Conservation (phyloP, 2,888 invertebrate species). For the Carabus problematicus region DNA sequence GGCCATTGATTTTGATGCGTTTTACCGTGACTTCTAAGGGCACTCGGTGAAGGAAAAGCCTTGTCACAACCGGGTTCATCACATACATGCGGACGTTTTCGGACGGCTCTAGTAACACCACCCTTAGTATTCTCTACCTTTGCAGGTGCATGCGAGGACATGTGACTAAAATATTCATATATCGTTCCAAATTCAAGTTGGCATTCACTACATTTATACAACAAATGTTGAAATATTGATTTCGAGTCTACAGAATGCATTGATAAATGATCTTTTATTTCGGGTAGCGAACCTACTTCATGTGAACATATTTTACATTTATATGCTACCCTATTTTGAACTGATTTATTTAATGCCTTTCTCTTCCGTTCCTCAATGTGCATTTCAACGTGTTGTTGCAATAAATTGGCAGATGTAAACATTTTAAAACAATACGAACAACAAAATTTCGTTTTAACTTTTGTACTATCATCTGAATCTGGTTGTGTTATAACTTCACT, state of each 20-base stretch:
- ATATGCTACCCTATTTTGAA: conserved; percentile 21
- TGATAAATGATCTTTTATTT: conserved; percentile 34
- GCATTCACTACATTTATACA: conserved; percentile 30
- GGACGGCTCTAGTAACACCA: conserved; percentile 6
- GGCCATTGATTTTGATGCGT: conserved; percentile 44
- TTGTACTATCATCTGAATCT: too few species aligned
- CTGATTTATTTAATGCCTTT: not conserved
- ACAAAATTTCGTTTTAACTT: not conserved
- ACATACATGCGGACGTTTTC: conserved; percentile 31
- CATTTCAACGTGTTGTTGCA: conserved; percentile 13
- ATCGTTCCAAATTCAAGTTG: conserved; percentile 18
- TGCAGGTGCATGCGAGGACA: not conserved
- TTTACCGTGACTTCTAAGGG: conserved; percentile 40
- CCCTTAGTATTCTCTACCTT: conserved; percentile 21
- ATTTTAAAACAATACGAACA: conserved; percentile 24
- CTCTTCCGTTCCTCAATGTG: not conserved
- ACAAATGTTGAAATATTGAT: conserved; percentile 25
- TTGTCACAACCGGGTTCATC: conserved; percentile 16
- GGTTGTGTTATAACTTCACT: conserved; percentile 10
- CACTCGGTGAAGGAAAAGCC: conserved; percentile 30
- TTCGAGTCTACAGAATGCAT: conserved; percentile 22
- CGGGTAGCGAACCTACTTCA: conserved; percentile 6
- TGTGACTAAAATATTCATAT: conserved; percentile 33
- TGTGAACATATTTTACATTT: conserved; percentile 32
- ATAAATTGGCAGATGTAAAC: not conserved